Evolutionary conservation across 1,140 invertebrate genomes (phyloP).

Genomic region (Pseudomyrmex pallidus): DNA sequence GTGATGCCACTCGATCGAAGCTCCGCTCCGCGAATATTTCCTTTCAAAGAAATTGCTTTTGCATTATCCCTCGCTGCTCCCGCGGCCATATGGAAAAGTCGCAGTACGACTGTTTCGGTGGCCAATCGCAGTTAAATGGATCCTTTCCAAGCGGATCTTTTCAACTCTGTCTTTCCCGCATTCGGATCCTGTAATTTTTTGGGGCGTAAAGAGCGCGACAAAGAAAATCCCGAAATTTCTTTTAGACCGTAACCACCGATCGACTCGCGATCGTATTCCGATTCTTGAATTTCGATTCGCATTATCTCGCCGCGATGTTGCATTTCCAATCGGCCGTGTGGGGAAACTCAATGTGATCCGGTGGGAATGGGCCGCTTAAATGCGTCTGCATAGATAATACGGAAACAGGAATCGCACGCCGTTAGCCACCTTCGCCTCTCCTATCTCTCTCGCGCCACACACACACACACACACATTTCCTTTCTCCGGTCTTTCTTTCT

Average conservation of each 20-base stretch:
- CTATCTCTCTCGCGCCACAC: too few relatives aligned
- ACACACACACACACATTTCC: not conserved
- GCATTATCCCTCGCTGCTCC: constrained; percentile 29
- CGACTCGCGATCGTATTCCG: not conserved
- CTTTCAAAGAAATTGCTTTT: constrained; percentile 54
- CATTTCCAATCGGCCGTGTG: constrained; percentile 31
- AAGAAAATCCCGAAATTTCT: constrained; percentile 36
- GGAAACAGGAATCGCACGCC: constrained; percentile 19
- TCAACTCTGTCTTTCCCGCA: not conserved
- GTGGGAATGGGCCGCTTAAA: constrained; percentile 29
- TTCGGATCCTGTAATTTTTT: not conserved
- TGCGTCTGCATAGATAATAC: constrained; percentile 42
- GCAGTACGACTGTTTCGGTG: constrained; percentile 22
- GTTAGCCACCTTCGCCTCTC: constrained; percentile 3
- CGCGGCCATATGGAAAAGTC: constrained; percentile 20
- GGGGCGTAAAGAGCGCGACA: not conserved
- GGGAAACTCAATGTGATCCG: constrained; percentile 33
- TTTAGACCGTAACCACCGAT: constrained; percentile 12
- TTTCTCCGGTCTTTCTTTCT: too few relatives aligned
- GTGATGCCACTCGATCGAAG: constrained; percentile 34
- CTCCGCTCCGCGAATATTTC: constrained; percentile 33
- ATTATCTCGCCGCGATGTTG: not conserved
- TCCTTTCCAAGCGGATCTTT: not conserved
- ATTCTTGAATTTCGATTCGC: constrained; percentile 24
- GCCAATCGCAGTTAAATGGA: constrained; percentile 15